phyloP scores from a whole-genome alignment of 2,113 vertebrate species.

The Campylomormyrus numenius region DNA sequence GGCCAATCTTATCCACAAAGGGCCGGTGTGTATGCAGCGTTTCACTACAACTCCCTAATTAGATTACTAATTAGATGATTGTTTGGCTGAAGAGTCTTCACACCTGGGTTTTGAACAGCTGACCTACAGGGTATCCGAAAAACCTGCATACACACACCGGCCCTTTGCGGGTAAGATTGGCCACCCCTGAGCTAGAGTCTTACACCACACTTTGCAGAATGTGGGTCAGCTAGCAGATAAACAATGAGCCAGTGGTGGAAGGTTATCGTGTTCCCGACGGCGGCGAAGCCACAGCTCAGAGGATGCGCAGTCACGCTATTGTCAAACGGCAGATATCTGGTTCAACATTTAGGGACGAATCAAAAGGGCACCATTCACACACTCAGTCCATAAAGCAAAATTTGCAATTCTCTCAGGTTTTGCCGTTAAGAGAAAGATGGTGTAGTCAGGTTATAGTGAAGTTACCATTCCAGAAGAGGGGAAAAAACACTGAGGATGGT shows the following conservation, averaged over 20 bases:
- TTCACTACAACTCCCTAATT: too few species aligned
- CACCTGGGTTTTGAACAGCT: too few species aligned
- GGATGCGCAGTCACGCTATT: background rate
- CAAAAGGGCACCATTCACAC: background rate
- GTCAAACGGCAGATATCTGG: background rate
- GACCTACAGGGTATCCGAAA: too few species aligned
- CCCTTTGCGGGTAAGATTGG: too few species aligned
- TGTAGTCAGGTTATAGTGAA: conserved; percentile 5
- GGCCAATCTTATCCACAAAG: too few species aligned
- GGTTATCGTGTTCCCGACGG: background rate
- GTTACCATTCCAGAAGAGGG: conserved; percentile 50
- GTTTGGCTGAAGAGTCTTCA: too few species aligned
- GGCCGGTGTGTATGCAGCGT: too few species aligned
- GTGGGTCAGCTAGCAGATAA: background rate
- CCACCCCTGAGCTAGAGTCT: background rate
- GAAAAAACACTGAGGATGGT: conserved; percentile 58
- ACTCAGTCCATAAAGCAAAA: background rate
- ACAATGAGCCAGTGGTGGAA: background rate
- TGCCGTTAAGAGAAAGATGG: background rate
- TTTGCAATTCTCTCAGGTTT: background rate
- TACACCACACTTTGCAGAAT: background rate
- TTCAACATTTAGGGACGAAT: background rate
- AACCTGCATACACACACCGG: too few species aligned
- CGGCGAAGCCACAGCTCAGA: background rate
- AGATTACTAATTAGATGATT: too few species aligned